Conservation (phyloP, 2,113 vertebrate species). For the Amphiprion percula region DNA sequence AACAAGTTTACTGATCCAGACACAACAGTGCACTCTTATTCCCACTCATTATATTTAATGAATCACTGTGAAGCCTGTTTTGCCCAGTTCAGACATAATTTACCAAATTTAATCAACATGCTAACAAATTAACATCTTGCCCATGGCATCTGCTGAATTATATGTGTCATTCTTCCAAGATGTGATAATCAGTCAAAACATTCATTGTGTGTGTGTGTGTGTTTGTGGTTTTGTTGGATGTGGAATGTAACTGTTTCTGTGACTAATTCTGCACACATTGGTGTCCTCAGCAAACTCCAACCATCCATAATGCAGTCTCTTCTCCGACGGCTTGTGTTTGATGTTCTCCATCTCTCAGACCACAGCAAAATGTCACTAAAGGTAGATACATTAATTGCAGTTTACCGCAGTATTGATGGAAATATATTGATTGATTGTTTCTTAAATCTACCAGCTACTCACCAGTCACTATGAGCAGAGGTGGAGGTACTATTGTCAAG, state of each 20-base stretch:
- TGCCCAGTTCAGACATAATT: slow-evolving; percentile 33
- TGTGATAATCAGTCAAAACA: slow-evolving; percentile 27
- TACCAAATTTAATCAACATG: slow-evolving; percentile 34
- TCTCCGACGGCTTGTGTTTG: slow-evolving; percentile 90
- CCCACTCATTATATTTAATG: slow-evolving; percentile 40
- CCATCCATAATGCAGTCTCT: slow-evolving; percentile 95
- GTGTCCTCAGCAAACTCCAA: slow-evolving; percentile 88
- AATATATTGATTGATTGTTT: neutral
- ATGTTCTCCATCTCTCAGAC: slow-evolving; percentile 91
- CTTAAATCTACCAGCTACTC: slow-evolving; percentile 85
- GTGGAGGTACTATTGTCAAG: slow-evolving; percentile 93
- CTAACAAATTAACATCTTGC: slow-evolving; percentile 32
- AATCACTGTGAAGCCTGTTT: slow-evolving; percentile 22
- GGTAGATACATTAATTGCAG: slow-evolving; percentile 73
- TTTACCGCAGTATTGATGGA: neutral
- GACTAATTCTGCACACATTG: slow-evolving; percentile 29
- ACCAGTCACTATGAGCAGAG: slow-evolving; percentile 94
- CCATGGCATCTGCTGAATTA: slow-evolving; percentile 31
- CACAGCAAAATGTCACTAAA: slow-evolving; percentile 93
- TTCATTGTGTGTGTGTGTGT: slow-evolving; percentile 11
- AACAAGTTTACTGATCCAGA: neutral
- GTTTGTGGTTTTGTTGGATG: neutral
- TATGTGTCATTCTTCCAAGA: slow-evolving; percentile 16
- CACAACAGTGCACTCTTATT: neutral
- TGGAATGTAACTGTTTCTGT: slow-evolving; percentile 1